A percentile compares a stretch with the other conserved stretches of the same genome.
Evolutionary conservation across 2,113 vertebrate genomes (phyloP).

Genomic region (Acinonyx jubatus): DNA sequence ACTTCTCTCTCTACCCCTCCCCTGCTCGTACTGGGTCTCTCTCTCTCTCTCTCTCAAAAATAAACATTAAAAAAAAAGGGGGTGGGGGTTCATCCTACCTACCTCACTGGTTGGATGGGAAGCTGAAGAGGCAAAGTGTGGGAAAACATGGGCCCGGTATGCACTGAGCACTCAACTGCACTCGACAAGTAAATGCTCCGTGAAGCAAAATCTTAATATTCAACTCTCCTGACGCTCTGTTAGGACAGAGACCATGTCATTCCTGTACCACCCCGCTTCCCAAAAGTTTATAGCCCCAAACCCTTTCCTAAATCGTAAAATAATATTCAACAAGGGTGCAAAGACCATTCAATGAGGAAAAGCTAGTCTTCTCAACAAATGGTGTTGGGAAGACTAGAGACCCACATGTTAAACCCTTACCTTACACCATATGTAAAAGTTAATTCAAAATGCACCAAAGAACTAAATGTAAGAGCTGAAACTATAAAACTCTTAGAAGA

Average conservation of each 20-base stretch:
- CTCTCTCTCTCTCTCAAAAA: too few relatives aligned
- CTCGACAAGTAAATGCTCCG: not conserved
- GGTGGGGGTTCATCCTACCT: too few relatives aligned
- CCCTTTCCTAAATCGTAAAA: not conserved
- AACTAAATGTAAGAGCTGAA: not conserved
- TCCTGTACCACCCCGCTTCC: not conserved
- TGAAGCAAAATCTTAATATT: not conserved
- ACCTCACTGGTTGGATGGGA: not conserved
- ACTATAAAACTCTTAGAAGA: not conserved
- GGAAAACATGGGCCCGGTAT: not conserved
- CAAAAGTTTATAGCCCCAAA: not conserved
- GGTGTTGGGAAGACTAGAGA: not conserved
- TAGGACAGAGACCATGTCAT: not conserved
- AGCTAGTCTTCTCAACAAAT: not conserved
- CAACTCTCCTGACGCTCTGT: not conserved
- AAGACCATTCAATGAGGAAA: not conserved
- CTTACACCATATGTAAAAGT: not conserved
- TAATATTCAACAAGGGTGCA: not conserved
- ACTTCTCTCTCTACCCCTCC: too few relatives aligned
- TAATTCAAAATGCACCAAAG: conserved; percentile 3
- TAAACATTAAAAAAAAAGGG: not conserved
- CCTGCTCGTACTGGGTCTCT: too few relatives aligned
- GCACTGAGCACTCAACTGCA: not conserved
- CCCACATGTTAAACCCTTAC: not conserved
- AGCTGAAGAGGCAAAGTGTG: not conserved